Conservation (phyloP, 1,140 invertebrate species). For the Macrobrachium rosenbergii region DNA sequence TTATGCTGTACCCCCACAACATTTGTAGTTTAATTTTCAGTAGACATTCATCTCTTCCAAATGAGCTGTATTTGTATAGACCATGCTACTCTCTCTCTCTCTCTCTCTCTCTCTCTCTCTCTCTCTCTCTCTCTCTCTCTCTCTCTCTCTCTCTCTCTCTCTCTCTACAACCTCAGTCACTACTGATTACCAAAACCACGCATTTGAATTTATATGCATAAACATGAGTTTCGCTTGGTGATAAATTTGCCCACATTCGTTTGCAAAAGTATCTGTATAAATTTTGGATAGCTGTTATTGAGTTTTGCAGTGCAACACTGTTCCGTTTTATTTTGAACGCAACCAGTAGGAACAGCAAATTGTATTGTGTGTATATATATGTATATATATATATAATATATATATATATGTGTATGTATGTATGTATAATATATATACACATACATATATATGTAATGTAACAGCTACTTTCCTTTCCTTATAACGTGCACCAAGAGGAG, state of each 20-base stretch:
- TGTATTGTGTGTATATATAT: not conserved
- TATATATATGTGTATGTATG: conserved; percentile 17
- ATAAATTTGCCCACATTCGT: too few species aligned
- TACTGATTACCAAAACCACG: not conserved
- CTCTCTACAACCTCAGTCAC: not conserved
- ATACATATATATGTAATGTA: not conserved
- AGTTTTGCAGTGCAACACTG: not conserved
- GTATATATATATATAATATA: conserved; percentile 26
- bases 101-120: not conserved
- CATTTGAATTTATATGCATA: too few species aligned
- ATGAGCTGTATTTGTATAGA: too few species aligned
- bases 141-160: not conserved
- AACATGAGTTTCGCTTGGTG: too few species aligned
- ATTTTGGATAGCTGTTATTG: too few species aligned
- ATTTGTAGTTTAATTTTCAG: too few species aligned
- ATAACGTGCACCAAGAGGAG: too few species aligned
- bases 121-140: not conserved
- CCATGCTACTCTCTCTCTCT: not conserved
- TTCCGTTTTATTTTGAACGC: not conserved
- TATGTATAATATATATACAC: not conserved
- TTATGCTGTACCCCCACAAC: too few species aligned
- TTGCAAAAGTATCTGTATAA: too few species aligned
- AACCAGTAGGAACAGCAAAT: not conserved
- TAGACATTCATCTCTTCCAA: too few species aligned
- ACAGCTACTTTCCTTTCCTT: too few species aligned